These are phyloP conservation scores for Eilema griseolum DNA, from an alignment of 2,888 invertebrate species.

Conservation along the genomic window DNA sequence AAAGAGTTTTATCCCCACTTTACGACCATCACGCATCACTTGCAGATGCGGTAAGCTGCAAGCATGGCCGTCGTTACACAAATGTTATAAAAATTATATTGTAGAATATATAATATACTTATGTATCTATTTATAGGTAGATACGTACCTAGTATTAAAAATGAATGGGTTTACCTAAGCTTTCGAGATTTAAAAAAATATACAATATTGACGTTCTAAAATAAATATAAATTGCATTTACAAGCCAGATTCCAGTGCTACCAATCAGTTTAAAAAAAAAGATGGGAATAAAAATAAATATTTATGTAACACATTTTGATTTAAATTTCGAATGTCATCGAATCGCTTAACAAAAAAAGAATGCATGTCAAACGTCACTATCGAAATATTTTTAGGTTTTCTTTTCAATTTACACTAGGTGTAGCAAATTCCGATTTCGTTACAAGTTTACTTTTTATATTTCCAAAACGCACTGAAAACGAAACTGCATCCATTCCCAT, in stretches of 20 bases:
- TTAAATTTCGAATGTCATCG: neutral
- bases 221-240: neutral
- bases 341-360: neutral
- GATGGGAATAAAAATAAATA: too few species aligned
- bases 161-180: neutral
- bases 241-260: neutral
- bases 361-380: neutral
- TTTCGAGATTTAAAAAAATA: neutral
- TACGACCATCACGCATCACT: slow-evolving; percentile 63
- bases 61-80: slow-evolving; percentile 6
- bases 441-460: neutral
- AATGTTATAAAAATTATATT: neutral
- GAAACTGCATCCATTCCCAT: slow-evolving; percentile 46
- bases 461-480: slow-evolving; percentile 30
- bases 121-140: too few species aligned
- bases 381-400: neutral
- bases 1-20: slow-evolving; percentile 74
- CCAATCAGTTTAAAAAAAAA: neutral
- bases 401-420: neutral
- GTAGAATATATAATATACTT: too few species aligned
- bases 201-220: neutral
- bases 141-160: neutral
- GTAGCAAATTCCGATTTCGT: neutral
- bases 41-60: slow-evolving; percentile 45
- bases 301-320: neutral